Evolutionary conservation across 2,113 vertebrate genomes (phyloP), one percentile per base, ranked within the genome.

Genomic region (Polyodon spathula): DNA sequence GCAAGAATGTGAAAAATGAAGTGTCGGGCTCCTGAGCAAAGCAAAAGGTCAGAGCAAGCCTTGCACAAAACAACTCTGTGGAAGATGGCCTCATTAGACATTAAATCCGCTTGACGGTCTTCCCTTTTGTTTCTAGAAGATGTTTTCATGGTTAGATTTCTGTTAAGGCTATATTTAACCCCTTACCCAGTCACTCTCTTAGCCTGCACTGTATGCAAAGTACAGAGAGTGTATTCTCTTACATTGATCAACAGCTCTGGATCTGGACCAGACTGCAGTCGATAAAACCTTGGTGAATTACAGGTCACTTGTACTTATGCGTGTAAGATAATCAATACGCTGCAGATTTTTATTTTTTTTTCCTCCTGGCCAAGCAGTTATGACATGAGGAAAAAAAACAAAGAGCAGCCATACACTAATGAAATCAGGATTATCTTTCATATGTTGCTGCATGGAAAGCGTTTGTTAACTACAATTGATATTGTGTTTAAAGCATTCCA

Each of bases 1-100:
- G 93, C 89, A 95, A 94, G 94, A 97, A 97, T 97, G 92, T 96
- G 90, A 94, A 94, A 97, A 97, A 97, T 94, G 92, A 95, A 92
- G 94, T 88, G 71, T 89, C 79, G 87, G 83, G 89, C 90, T 93
- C 87, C 90, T 89, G 86, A 91, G 91, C 83, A 75, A 86, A 95
- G 85, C 67, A 71, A 95, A 94, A 95, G 93, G 93, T 95, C 93
- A 94, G 84, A 89, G 89, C 77, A 72, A 88, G 89, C 84, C 90
- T 89, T 86, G 84, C 89, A 91, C 88, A 92, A 91, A 92, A 93
- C 89, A 91, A 91, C 90, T 89, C 89, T 90, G 86, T 91, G 88
- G 90, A 92, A 92, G 90, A 93, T 89, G 87, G 90, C 86, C 91
- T 95, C 91, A 92, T 93, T 93, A 94, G 89, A 88, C 88, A 90